These are phyloP conservation scores for Mimachlamys varia DNA, from an alignment of 2,888 invertebrate species.

Conservation along the genomic window DNA sequence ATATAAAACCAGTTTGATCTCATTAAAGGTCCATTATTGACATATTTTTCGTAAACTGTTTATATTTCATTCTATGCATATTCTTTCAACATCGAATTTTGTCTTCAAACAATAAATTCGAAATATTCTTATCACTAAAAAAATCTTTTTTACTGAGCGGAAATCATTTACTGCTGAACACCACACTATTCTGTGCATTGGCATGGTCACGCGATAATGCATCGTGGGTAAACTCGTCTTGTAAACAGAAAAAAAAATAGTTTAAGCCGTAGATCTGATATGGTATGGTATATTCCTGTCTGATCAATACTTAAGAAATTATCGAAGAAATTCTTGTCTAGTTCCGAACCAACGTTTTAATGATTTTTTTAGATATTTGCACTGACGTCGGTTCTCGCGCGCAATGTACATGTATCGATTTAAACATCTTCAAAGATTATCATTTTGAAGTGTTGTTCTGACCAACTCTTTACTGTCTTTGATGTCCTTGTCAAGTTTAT, in stretches of 20 bases:
- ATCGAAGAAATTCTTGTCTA: neutral
- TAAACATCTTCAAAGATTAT: neutral
- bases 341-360: neutral
- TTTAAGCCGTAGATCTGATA: neutral
- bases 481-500: neutral
- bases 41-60: no score
- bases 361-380: neutral
- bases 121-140: no score
- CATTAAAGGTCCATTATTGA: no score
- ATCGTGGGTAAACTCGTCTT: neutral
- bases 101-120: neutral
- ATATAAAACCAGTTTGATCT: no score
- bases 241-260: neutral
- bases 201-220: neutral
- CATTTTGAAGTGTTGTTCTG: neutral
- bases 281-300: neutral
- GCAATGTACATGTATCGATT: neutral
- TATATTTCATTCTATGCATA: no score
- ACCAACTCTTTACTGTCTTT: neutral
- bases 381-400: neutral
- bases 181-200: neutral
- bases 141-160: no score
- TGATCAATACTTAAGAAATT: neutral
- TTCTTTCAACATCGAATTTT: no score
- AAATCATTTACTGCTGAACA: neutral